Percentiles rank a stretch among this genome's conserved stretches.
phyloP scores from a whole-genome alignment of 2,888 invertebrate species.

The Microctonus hyperodae region DNA sequence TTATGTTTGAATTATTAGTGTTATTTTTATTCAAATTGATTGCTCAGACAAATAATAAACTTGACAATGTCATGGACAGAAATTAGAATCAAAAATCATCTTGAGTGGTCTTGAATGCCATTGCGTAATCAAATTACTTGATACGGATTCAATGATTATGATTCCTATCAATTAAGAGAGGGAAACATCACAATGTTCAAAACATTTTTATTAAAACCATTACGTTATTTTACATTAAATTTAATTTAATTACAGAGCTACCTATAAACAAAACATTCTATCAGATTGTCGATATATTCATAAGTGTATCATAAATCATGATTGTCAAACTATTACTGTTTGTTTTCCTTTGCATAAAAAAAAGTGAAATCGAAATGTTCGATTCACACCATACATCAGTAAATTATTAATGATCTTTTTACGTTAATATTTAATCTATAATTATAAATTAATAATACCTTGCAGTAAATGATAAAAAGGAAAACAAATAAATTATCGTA shows the following conservation, averaged over 20 bases:
- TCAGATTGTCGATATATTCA: conserved; percentile 23
- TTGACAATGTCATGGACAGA: background rate
- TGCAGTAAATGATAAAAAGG: conserved; percentile 34
- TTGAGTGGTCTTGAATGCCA: conserved; percentile 23
- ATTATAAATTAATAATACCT: background rate
- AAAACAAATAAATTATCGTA: conserved; percentile 43
- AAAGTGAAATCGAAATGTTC: background rate
- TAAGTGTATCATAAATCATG: conserved; percentile 20
- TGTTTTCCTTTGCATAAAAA: conserved; percentile 29
- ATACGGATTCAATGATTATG: conserved; percentile 13
- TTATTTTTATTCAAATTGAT: background rate
- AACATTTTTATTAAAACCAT: background rate
- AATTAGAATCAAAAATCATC: background rate
- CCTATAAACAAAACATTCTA: conserved; percentile 23
- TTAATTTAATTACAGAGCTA: conserved; percentile 8
- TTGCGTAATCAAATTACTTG: conserved; percentile 14
- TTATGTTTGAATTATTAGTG: background rate
- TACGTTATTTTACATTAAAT: background rate
- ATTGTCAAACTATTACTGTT: conserved; percentile 14
- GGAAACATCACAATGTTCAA: background rate
- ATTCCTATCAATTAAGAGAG: background rate
- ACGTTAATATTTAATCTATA: background rate
- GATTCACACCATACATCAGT: background rate
- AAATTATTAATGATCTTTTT: background rate
- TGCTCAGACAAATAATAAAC: background rate